Evolutionary conservation across 2,113 vertebrate genomes (phyloP).

Genomic region (Caloenas nicobarica): DNA sequence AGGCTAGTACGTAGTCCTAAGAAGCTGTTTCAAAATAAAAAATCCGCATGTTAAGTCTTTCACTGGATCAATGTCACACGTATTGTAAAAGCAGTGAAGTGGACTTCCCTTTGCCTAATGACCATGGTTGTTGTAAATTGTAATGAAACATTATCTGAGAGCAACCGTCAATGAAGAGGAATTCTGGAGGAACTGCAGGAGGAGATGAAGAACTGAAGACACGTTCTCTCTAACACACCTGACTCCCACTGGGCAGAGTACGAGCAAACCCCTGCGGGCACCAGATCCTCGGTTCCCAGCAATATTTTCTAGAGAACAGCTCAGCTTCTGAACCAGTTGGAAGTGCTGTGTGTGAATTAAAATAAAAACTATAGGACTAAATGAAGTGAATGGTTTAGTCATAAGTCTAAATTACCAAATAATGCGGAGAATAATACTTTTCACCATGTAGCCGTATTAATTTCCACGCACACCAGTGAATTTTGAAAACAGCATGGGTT

Average conservation of each 20-base stretch:
- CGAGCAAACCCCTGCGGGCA: not conserved
- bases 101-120: not conserved
- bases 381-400: not conserved
- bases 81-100: not conserved
- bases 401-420: conserved; percentile 4
- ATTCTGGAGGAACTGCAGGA: not conserved
- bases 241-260: not conserved
- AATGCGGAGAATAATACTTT: conserved; percentile 37
- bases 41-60: not conserved
- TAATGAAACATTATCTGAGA: not conserved
- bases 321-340: not conserved
- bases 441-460: conserved; percentile 33
- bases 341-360: not conserved
- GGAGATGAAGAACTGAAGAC: not conserved
- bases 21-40: not conserved
- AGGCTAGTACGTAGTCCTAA: not conserved
- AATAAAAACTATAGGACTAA: not conserved
- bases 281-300: not conserved
- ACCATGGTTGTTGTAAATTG: accelerated
- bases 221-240: not conserved
- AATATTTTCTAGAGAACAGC: not conserved
- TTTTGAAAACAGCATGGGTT: conserved; percentile 2
- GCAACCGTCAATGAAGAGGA: not conserved
- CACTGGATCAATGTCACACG: accelerated
- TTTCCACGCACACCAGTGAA: not conserved